Evolutionary conservation across 1,140 invertebrate species (phyloP), one percentile per base, ranked within the genome.

Genomic region (Drosophila asahinai): DNA sequence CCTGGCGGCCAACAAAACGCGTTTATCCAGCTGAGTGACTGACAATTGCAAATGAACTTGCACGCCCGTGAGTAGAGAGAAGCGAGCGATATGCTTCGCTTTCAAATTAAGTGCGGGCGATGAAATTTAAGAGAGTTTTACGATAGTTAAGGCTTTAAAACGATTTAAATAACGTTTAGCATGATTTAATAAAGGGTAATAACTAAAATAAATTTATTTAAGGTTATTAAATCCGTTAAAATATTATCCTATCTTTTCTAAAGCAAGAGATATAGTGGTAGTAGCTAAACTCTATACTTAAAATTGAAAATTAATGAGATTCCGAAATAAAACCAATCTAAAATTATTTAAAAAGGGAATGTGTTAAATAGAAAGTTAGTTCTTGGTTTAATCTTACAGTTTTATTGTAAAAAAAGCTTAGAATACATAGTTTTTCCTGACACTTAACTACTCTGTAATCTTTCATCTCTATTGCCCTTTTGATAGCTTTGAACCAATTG

Each of bases 21-120:
- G 67, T 84, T 86, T 74, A 73, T 38, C 63, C 80, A 67, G 75
- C 61, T 62, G 64, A 77, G 62, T 64, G 66, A 72, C 72, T 59
- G 77, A 62, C 77, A 68, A 86, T 73, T 68, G 73, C 15, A 47
- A 66, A 59, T 66, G 57, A 71, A 67, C 67, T 65, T 40, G 64
- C 40, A 33, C 38, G 38, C 9, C 47, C 45, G 22, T 27, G 48
- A 27, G 11, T 9, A 7, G 30, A 33, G 30, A 33, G 19, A 59
- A 73, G 58, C 36, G 54, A 30, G 58, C 17, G 30, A 73, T 72
- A 73, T 73, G 72, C 61, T 45, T 15, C 33, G 12, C 40, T 25
- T 33, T 65, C 6, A n/a, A 38, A 19, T 12, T 8, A 45, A 43
- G 17, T 61, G 25, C 38, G 19, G 33, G 22, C 25, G 30, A 40